Percentiles rank a stretch among this genome's conserved stretches.
phyloP scores from a whole-genome alignment of 35 echinoderm and acorn worm species.

The Patiria miniata region DNA sequence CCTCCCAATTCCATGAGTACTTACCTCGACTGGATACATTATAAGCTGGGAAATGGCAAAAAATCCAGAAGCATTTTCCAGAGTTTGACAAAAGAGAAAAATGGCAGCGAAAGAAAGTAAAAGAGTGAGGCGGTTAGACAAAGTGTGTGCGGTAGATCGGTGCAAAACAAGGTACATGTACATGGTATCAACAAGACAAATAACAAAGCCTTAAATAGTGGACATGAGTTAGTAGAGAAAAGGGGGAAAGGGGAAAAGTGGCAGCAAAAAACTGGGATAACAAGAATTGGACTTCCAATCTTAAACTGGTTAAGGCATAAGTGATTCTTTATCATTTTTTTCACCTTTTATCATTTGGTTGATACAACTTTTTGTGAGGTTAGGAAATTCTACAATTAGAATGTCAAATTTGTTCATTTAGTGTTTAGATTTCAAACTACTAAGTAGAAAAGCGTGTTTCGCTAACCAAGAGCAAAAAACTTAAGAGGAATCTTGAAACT shows the following conservation, averaged over 20 bases:
- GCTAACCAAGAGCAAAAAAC: too few relatives aligned
- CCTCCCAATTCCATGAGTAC: not conserved
- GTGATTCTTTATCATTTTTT: too few relatives aligned
- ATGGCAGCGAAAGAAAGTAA: constrained; percentile 23
- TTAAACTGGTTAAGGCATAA: too few relatives aligned
- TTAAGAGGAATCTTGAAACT: too few relatives aligned
- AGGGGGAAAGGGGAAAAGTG: not conserved
- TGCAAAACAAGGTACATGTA: constrained; percentile 22
- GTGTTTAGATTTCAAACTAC: too few relatives aligned
- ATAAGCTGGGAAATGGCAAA: constrained; percentile 48
- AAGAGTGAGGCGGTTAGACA: constrained; percentile 22
- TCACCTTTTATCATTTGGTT: too few relatives aligned
- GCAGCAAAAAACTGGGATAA: not conserved
- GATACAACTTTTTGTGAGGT: too few relatives aligned
- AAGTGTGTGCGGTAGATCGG: constrained; percentile 23
- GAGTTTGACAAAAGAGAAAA: constrained; percentile 29
- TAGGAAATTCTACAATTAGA: too few relatives aligned
- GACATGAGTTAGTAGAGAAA: constrained; percentile 13
- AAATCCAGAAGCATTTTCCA: constrained; percentile 54
- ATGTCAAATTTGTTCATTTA: too few relatives aligned
- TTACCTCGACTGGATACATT: constrained; percentile 41
- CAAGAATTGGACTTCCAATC: not conserved
- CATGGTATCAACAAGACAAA: constrained; percentile 19
- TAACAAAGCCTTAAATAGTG: not conserved
- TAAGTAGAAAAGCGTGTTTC: too few relatives aligned